Base-by-base conservation (phyloP, 2,113 vertebrate species). In the Kryptolebias marmoratus region DNA sequence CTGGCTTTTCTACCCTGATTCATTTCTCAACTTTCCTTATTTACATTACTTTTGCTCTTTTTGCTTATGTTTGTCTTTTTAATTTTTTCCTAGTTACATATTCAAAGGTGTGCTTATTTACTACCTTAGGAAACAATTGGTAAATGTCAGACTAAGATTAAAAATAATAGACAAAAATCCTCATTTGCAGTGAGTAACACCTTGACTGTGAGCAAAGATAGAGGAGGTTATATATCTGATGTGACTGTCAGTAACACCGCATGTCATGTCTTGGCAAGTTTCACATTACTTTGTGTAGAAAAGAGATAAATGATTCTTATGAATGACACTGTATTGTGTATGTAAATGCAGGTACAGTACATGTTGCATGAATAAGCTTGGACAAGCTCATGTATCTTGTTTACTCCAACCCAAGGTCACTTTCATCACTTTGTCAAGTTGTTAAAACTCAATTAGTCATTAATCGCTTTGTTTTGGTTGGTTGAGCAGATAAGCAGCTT, bases 401-500 rank as follows among this genome's bases (percentile, higher is more conserved):
- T 86, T 83, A 83, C 58, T 8, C 3, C 32, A 73, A 49, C 48
- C 27, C 75, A 91, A 88, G 77, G 82, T 88, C 74, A 80, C 45
- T 39, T 58, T 49, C 64, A 74, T 80, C 31, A 0, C 49, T 71
- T 62, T 68, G 56, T 69, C 16, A 55, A 55, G 45, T 52, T 79
- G 60, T 22, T 59, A 66, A 72, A 82, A 71, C 79, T 79, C 68
- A 82, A 72, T 89, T 86, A 82, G 71, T 79, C 36, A 58, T 85
- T 79, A 80, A 85, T 82, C 14, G 69, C 27, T 82, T 79, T 60
- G 75, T 75, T 71, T 71, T 55, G 55, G 70, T 81, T 1, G 22
- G 60, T 65, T 83, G 78, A 82, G 68, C 56, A 77, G 74, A 89
- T 87, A 84, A 87, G 75, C 53, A 58, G 65, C 67, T 71, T 82